Base-by-base conservation (phyloP, 2,797 vertebrate species). In the Siniperca undulata region DNA sequence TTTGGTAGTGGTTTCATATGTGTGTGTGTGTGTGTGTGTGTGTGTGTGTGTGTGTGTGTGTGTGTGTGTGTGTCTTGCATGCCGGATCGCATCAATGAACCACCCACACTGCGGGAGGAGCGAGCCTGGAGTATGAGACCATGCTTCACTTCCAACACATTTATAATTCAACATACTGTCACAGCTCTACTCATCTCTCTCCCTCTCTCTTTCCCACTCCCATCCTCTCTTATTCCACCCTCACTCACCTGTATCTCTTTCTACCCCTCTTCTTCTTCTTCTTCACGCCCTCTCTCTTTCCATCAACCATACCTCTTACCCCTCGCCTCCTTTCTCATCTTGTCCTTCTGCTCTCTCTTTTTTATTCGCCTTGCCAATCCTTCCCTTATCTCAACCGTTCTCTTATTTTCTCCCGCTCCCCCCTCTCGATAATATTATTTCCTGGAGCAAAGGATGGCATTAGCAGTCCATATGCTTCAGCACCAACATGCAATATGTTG, bases 131-230 rank as follows among this genome's bases (percentile, higher is more conserved):
- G 89, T 80, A 80, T 88, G 85, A 93, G 77, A 81, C 88, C 88
- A 56, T 40, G 84, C 86, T 81, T 84, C 71, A 64, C 92, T 91
- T 94, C 83, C 88, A 91, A 78, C 87, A 83, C 91, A 95, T 94
- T 93, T 89, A 94, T 94, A 92, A 94, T 94, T 94, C 88, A 94
- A 84, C 86, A 89, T 70, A 84, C 81, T 92, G 90, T 88, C 91
- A 90, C 88, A 76, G 85, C 85, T 67, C 85, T 38, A 74, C 82
- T 79, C 81, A 11, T 78, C 74, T 53, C 80, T 44, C 77, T 24
- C 44, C 42, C 71, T 79, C 67, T 75, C 66, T 65, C 62, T 42
- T 59, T 74, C 79, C 64, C 58, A 27, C 52, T 72, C 62, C 53
- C 14, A 30, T 77, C 73, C n/a, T 71, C 79, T 70, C 77, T 77